Evolutionary conservation across 2,888 invertebrate species (phyloP), one percentile per base, ranked within the genome.

Genomic region (Trichopria drosophilae): DNA sequence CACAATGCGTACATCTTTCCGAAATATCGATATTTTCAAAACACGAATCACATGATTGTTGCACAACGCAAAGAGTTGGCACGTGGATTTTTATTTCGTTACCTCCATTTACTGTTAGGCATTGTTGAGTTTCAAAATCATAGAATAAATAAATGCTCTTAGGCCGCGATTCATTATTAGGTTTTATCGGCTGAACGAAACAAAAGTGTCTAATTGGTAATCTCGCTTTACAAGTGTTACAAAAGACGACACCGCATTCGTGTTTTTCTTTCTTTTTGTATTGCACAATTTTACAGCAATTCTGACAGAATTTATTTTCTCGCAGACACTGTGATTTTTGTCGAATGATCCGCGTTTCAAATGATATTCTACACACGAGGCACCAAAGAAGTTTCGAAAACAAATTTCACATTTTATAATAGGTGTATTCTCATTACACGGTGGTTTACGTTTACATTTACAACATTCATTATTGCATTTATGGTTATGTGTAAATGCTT

Each of bases 81-180:
- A n/a, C n/a, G n/a, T n/a, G n/a, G n/a, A n/a, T n/a, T n/a, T n/a
- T n/a, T n/a, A n/a, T n/a, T n/a, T n/a, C n/a, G 23, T 39, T 19
- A 24, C 45, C 29, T 3, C 29, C 29, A 59, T 24, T 37, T 26
- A 29, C 39, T 12, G 26, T 26, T 3, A 19, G 39, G 28, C 55
- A 48, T 40, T 59, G 41, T 15, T 28, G 54, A 35, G 24, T 40
- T 28, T 58, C 44, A 4, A 53, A 54, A 18, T n/a, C 29, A 49
- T 39, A 42, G 61, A 42, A 49, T 52, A 59, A 60, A 12, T 40
- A 47, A 9, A 49, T 36, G 18, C 6, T 12, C 12, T 40, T 23
- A 12, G 40, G 13, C 2, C 19, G n/a, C 1, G 13, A 4, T 12
- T 32, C 24, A 4, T 6, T n/a, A n/a, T 47, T 9, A 4, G n/a